A percentile compares a stretch with the other conserved stretches of the same genome.
phyloP scores from a whole-genome alignment of 2,113 vertebrate genomes.

The Todiramphus saurophagus region DNA sequence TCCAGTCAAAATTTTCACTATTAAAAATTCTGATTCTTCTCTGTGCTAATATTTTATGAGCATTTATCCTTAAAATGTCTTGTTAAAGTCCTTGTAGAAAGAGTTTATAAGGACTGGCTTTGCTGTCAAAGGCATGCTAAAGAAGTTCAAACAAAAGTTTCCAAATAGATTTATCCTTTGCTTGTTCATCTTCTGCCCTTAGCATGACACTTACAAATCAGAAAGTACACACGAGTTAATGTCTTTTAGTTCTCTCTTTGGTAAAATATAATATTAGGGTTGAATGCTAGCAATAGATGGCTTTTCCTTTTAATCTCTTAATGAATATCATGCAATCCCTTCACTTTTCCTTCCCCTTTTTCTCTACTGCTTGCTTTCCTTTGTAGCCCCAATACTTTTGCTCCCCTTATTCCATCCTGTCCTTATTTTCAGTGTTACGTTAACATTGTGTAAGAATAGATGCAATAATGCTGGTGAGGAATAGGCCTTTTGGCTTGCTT shows the following conservation, averaged over 20 bases:
- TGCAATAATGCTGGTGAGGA: neutral
- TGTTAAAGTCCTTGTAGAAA: slow-evolving; percentile 25
- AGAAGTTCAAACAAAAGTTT: slow-evolving; percentile 55
- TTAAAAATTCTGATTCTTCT: neutral
- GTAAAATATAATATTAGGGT: neutral
- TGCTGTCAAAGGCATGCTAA: slow-evolving; percentile 43
- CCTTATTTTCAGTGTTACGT: neutral
- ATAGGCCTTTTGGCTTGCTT: neutral
- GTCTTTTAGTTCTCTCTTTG: slow-evolving; percentile 41
- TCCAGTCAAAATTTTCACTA: neutral
- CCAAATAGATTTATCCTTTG: slow-evolving; percentile 58
- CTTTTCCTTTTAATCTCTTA: slow-evolving; percentile 30
- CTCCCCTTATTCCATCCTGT: rapidly evolving
- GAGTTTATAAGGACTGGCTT: slow-evolving; percentile 45
- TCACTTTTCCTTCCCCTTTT: neutral
- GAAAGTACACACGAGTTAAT: slow-evolving; percentile 40
- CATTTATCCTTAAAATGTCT: slow-evolving; percentile 39
- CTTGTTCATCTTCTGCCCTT: slow-evolving; percentile 53
- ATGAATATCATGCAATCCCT: neutral
- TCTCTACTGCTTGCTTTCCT: neutral
- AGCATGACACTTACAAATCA: slow-evolving; percentile 46
- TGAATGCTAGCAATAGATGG: neutral
- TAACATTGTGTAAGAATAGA: neutral
- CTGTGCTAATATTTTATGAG: neutral
- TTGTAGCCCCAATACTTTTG: neutral